Percentiles rank a stretch among this genome's conserved stretches.
These are phyloP conservation scores for Ptychochromis oligacanthus DNA, from an alignment of 2,113 vertebrate species.

Conservation along the genomic window DNA sequence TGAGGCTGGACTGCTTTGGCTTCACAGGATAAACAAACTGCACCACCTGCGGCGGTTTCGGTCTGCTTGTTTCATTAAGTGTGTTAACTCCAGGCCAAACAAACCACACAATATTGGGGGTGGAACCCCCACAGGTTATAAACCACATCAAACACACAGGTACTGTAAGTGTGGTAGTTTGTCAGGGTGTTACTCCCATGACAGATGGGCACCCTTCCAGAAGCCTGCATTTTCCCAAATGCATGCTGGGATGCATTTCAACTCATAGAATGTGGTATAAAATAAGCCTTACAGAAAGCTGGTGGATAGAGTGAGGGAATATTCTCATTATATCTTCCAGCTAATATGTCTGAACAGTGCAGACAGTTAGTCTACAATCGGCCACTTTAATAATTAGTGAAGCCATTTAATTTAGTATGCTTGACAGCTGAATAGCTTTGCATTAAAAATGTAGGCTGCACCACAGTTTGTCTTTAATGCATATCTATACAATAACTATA, in stretches of 20 bases:
- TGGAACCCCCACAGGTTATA: not conserved
- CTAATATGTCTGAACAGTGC: slow-evolving; percentile 6
- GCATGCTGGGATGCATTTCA: not conserved
- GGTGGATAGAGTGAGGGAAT: not conserved
- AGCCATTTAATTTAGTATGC: slow-evolving; percentile 10
- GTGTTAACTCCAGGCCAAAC: not conserved
- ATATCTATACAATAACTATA: not conserved
- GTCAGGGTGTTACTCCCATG: not conserved
- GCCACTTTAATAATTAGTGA: slow-evolving; percentile 18
- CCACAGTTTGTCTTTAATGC: not conserved
- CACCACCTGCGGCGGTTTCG: not conserved
- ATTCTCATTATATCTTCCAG: not conserved
- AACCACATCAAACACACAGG: not conserved
- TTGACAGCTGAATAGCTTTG: not conserved
- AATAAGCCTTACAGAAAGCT: not conserved
- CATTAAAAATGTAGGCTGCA: slow-evolving; percentile 6
- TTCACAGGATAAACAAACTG: not conserved
- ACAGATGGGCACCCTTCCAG: not conserved
- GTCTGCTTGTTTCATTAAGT: not conserved
- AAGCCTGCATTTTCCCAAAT: not conserved
- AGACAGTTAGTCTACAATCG: slow-evolving; percentile 9
- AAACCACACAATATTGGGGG: not conserved
- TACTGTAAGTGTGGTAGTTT: not conserved
- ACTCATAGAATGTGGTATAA: not conserved
- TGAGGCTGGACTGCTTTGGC: not conserved